Evolutionary conservation across 2,113 vertebrate species (phyloP), one percentile per base, ranked within the genome.

Genomic region (Bambusicola thoracicus): DNA sequence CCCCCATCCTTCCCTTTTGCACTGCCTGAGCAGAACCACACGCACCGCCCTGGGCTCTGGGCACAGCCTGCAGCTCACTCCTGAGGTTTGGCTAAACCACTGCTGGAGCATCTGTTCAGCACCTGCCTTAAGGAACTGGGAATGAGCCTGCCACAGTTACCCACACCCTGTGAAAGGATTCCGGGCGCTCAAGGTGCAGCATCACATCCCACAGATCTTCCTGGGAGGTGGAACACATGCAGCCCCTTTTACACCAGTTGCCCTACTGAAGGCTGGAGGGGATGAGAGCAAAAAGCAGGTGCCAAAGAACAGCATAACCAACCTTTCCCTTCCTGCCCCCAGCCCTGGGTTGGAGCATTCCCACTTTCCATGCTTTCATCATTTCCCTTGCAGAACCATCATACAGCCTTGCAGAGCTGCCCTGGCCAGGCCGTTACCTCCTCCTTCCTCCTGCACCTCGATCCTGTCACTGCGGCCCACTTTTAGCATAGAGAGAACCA

Each of bases 1-100:
- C 79, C 11, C 29, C 30, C 13, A 19, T 22, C 29, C 17, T 91
- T 41, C 34, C 55, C 27, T 46, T 69, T 69, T 24, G 56, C 32
- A 90, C 24, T 59, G 95, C 93, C 91, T 75, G 82, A 70, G 77
- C 91, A 55, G 75, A 85, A 36, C 59, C 1, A 3, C 51, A 80
- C 0, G 18, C 73, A 13, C 6, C 1, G 15, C 74, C 6, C 86
- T 13, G 91, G 84, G n/a, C 65, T 41, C 6, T 27, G 51, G 61
- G 85, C 22, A 1, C 7, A 20, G 40, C 56, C 67, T 19, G 8
- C 63, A 48, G 79, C 75, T 84, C 13, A 4, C 74, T 73, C 44
- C 2, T 2, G 2, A 7, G 19, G 34, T 77, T 24, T 13, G 29
- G 65, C 73, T 3, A 9, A 4, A 3, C 2, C 24, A 7, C 29